These are phyloP conservation scores for Cosmopolites sordidus DNA, from an alignment of 2,888 invertebrate species.

Conservation along the genomic window DNA sequence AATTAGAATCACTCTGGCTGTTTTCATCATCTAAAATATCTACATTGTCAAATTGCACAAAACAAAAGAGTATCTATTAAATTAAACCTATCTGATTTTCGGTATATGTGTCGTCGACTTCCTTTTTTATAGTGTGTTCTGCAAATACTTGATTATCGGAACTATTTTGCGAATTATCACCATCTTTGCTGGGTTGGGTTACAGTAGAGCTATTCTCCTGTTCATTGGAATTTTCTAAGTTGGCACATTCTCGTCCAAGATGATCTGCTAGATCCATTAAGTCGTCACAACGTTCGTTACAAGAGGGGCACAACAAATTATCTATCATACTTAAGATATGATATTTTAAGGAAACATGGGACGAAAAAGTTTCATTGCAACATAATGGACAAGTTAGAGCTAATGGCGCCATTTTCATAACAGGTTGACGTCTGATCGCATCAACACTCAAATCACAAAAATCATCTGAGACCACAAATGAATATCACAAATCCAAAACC, in stretches of 20 bases:
- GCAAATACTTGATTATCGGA: neutral
- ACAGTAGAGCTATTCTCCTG: conserved; percentile 32
- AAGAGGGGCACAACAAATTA: conserved; percentile 59
- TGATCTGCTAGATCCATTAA: conserved; percentile 57
- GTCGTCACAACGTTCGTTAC: conserved; percentile 53
- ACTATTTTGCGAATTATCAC: conserved; percentile 2
- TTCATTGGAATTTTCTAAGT: conserved; percentile 13
- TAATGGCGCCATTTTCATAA: conserved; percentile 49
- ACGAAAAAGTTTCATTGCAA: conserved; percentile 59
- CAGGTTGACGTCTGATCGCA: neutral
- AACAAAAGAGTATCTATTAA: neutral
- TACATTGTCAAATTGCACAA: neutral
- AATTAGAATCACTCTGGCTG: conserved; percentile 33
- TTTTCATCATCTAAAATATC: neutral
- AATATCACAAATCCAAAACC: too few relatives aligned
- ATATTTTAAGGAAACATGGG: conserved; percentile 52
- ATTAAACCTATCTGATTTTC: neutral
- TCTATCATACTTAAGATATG: conserved; percentile 55
- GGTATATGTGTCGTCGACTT: conserved; percentile 1
- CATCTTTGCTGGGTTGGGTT: neutral
- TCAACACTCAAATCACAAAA: too few relatives aligned
- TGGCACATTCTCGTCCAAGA: conserved; percentile 46
- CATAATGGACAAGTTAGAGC: conserved; percentile 60
- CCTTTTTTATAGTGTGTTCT: conserved; percentile 2
- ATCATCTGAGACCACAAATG: too few relatives aligned